Percentiles rank a stretch among this genome's conserved stretches.
Conservation (phyloP, 2,797 vertebrate genomes). For the Smutsia gigantea region DNA sequence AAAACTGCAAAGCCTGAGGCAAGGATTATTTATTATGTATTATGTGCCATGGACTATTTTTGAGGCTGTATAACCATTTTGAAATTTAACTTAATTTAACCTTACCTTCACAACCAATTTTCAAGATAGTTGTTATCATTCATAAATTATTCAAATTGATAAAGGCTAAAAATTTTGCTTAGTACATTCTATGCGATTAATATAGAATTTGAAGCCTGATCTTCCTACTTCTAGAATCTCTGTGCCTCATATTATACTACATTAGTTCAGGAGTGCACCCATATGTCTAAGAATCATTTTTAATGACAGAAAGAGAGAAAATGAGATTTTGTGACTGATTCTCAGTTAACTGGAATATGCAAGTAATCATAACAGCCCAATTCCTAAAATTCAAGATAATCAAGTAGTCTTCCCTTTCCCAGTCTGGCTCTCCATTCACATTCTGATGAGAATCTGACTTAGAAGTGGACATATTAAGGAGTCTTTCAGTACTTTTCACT, state of each 20-base stretch:
- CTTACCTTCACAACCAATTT: slow-evolving; percentile 23
- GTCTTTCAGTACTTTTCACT: background rate
- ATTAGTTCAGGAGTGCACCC: background rate
- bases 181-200: background rate
- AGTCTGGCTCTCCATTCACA: background rate
- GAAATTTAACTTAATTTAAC: slow-evolving; percentile 16
- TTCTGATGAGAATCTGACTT: background rate
- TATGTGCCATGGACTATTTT: background rate
- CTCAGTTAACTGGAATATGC: background rate
- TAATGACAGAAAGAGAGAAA: slow-evolving; percentile 23
- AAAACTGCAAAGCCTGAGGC: background rate
- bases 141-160: background rate
- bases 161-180: background rate
- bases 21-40: background rate
- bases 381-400: background rate
- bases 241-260: background rate
- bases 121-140: background rate
- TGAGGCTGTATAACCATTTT: background rate
- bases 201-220: background rate
- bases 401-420: background rate
- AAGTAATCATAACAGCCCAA: background rate
- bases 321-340: background rate
- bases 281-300: background rate
- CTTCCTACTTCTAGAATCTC: background rate
- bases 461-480: background rate